Evolutionary conservation across 2,113 vertebrate species (phyloP), one percentile per base, ranked within the genome.

Genomic region (Eulemur rufifrons): DNA sequence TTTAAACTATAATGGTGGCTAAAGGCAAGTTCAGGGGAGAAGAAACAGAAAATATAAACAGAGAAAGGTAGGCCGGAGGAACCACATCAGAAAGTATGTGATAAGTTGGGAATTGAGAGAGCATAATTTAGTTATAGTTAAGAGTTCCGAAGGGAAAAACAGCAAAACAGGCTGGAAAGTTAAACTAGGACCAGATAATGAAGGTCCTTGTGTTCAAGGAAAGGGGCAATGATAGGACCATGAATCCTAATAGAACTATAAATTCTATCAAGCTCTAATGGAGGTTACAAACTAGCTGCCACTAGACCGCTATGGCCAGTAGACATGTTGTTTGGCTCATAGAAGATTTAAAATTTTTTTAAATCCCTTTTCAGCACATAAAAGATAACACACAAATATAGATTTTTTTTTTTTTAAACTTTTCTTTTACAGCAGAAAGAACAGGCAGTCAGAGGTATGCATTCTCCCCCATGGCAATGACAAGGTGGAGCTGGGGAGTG

Each of bases 301-400:
- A n/a, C 39, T 39, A 89, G 56, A 66, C 32, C 34, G 64, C 8
- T 54, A 2, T 5, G 47, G 34, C 13, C 47, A 68, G 1, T 0
- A 82, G n/a, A 80, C 37, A n/a, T 23, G 39, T 9, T 50, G 29
- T 23, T 80, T 71, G 56, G 25, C 59, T 84, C 71, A 83, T 3
- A 92, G 52, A 6, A 9, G 32, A 68, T 37, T 86, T 84, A 9
- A 50, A 25, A 21, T 63, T 37, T 34, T 42, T 74, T 77, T 23
- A 39, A 94, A 86, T 71, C 61, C 71, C 32, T 59, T 59, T 18
- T 63, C 52, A 88, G 68, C 15, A 37, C 18, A 59, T 85, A 63
- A 87, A 87, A 91, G 47, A 77, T 23, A 88, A 93, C 14, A 77
- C 11, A 68, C 61, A 92, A 93, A 95, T n/a, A 29, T 5, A 63